A percentile compares a stretch with the other conserved stretches of the same genome.
These are phyloP conservation scores for Aphelocoma coerulescens DNA, from an alignment of 2,113 vertebrate genomes.

Conservation along the genomic window DNA sequence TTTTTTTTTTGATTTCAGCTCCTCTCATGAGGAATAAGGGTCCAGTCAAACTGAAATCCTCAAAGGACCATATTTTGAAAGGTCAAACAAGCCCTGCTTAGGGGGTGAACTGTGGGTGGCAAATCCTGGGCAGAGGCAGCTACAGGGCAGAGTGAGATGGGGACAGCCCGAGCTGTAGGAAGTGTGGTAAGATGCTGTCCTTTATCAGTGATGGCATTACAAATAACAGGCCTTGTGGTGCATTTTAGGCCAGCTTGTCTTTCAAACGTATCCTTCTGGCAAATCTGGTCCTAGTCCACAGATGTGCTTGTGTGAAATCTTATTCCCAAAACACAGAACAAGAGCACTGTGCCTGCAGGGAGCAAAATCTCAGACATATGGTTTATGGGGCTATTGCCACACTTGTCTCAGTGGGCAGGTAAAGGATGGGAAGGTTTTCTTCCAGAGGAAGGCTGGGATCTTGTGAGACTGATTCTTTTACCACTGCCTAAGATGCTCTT, in stretches of 20 bases:
- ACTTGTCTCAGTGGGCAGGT: not conserved
- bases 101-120: slow-evolving; percentile 5
- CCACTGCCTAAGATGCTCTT: not conserved
- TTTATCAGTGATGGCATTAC: not conserved
- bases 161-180: not conserved
- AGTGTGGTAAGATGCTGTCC: not conserved
- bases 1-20: not conserved
- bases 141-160: not conserved
- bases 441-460: not conserved
- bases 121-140: not conserved
- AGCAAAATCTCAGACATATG: not conserved
- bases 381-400: not conserved
- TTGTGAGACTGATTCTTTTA: not conserved
- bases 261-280: not conserved
- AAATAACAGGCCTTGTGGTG: not conserved
- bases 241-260: not conserved
- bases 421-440: not conserved
- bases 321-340: not conserved
- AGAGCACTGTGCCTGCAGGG: not conserved
- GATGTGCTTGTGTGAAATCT: not conserved
- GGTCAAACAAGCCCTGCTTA: not conserved
- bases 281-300: not conserved
- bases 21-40: not conserved
- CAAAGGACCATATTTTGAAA: not conserved
- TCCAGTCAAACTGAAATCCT: not conserved